phyloP scores from a whole-genome alignment of 92 coral and sea anemone species.

The Phymanthus crucifer region DNA sequence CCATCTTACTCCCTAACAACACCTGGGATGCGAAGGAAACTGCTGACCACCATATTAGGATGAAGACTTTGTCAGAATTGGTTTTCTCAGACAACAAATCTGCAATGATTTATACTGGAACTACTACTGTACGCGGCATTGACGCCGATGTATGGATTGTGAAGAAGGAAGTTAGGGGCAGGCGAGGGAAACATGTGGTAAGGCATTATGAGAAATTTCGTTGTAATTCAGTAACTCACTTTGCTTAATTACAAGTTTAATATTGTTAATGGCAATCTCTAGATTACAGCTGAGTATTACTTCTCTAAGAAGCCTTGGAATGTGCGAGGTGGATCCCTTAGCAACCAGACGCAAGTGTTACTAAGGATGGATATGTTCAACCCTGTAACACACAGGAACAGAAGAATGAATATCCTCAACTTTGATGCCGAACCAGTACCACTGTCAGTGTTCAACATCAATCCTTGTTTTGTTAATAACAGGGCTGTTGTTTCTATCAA shows the following conservation, averaged over 20 bases:
- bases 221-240: neutral
- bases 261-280: neutral
- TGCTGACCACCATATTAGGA: slow-evolving; percentile 59
- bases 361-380: slow-evolving; percentile 21
- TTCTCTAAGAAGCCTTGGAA: slow-evolving; percentile 71
- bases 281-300: slow-evolving; percentile 50
- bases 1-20: slow-evolving; percentile 11
- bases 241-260: neutral
- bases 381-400: neutral
- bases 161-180: slow-evolving; percentile 15
- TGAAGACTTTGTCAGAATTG: slow-evolving; percentile 64
- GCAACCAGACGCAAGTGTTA: slow-evolving; percentile 61
- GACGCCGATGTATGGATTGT: slow-evolving; percentile 69
- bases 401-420: slow-evolving; percentile 36
- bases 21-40: slow-evolving; percentile 14
- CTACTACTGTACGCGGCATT: slow-evolving; percentile 65
- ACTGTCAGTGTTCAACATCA: slow-evolving; percentile 50
- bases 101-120: slow-evolving; percentile 53
- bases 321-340: slow-evolving; percentile 44
- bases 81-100: slow-evolving; percentile 29
- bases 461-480: slow-evolving; percentile 52
- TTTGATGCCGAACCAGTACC: slow-evolving; percentile 60
- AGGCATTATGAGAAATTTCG: neutral
- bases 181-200: neutral
- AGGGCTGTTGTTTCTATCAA: slow-evolving; percentile 26